A percentile compares a stretch with the other conserved stretches of the same genome.
phyloP scores from a whole-genome alignment of 2,797 vertebrate species.

The Darevskia mixta region DNA sequence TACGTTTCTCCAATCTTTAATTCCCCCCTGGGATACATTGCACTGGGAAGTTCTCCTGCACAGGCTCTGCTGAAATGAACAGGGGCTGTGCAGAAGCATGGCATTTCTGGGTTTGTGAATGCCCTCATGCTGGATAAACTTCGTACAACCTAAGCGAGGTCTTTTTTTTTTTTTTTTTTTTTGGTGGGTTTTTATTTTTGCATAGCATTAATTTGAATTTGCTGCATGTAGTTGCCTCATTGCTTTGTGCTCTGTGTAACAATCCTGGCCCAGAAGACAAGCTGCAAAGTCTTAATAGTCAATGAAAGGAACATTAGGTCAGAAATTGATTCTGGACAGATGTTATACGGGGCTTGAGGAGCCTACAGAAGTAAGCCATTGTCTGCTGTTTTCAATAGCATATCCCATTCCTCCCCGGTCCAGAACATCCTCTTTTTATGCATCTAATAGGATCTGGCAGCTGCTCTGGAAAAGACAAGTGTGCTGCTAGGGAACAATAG shows the following conservation, averaged over 20 bases:
- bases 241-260: conserved; percentile 23
- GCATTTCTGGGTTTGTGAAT: background rate
- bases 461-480: conserved; percentile 75
- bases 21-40: too few relatives aligned
- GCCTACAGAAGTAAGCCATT: conserved; percentile 71
- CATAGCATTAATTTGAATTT: background rate
- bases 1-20: too few relatives aligned
- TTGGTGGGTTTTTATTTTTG: background rate
- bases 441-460: conserved; percentile 76
- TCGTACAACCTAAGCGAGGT: background rate
- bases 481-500: conserved; percentile 71
- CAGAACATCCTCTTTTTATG: conserved; percentile 70
- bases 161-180: too few relatives aligned
- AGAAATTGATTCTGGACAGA: conserved; percentile 73
- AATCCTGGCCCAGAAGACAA: conserved; percentile 69
- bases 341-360: conserved; percentile 72
- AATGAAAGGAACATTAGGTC: conserved; percentile 73
- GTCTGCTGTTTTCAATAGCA: conserved; percentile 71
- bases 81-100: background rate
- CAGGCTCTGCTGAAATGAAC: too few relatives aligned
- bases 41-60: too few relatives aligned
- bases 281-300: conserved; percentile 67
- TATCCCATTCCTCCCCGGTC: conserved; percentile 62
- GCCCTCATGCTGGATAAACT: background rate
- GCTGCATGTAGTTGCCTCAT: conserved; percentile 12